Evolutionary conservation across 2,888 invertebrate species (phyloP), one percentile per base, ranked within the genome.

Genomic region (Hirudinaria manillensis): DNA sequence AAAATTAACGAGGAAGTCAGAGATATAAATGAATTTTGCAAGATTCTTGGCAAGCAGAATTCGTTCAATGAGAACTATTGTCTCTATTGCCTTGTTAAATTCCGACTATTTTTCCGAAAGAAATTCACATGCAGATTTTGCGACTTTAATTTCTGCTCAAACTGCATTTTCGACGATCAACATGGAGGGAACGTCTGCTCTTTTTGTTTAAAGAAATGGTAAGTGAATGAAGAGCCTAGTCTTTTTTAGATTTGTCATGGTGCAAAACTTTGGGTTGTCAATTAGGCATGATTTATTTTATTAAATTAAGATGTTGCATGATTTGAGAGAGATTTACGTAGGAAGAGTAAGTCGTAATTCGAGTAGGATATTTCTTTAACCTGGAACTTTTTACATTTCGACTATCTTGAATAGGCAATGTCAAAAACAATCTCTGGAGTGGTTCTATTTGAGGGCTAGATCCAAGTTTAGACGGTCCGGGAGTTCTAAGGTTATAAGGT

Each of bases 401-500:
- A 45, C 16, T 45, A 45, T 16, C 16, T 10, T 45, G 13, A 45
- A 16, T 1, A 84, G 84, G 32, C 82, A 83, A n/a, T 75, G 82
- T n/a, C 79, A 80, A 70, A 77, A 78, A 55, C 80, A 83, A 76
- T 81, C 83, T 1, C 81, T 80, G 72, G 80, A 81, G 51, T 84
- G 84, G 84, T 84, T 84, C 78, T 83, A 84, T 77, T 78, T 78
- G 72, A 79, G 80, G 72, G 81, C 82, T 24, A 80, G 81, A 70
- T 77, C 78, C 27, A 81, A 79, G 72, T 83, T 82, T 75, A 82
- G 82, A 68, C 77, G 83, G 21, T 83, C 82, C 75, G 84, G 84
- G n/a, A 84, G 84, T 77, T 83, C 84, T 38, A 83, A 83, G 78
- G 82, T 84, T 19, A 83, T 84, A 0, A 79, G 83, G 21, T 79